A percentile compares a stretch with the other conserved stretches of the same genome.
These are phyloP conservation scores for Athene cunicularia DNA, from an alignment of 2,113 vertebrate genomes.

Conservation along the genomic window DNA sequence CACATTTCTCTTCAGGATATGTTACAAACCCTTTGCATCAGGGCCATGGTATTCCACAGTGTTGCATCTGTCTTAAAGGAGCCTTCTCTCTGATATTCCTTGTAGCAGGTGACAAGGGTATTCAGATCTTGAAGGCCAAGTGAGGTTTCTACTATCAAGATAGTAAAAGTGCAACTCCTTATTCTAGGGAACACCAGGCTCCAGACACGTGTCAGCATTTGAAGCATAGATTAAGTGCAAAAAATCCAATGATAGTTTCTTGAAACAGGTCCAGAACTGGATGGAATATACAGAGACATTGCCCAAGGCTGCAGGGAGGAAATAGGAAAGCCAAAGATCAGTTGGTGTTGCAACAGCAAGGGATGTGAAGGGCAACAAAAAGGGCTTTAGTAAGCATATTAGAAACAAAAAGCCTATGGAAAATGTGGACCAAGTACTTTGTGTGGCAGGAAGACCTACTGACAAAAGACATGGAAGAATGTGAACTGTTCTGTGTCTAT, in stretches of 20 bases:
- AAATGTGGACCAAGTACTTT: neutral
- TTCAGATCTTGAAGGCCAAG: neutral
- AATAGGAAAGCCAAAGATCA: neutral
- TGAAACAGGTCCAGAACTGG: neutral
- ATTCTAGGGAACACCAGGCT: neutral
- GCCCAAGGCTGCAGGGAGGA: neutral
- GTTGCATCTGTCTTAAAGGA: neutral
- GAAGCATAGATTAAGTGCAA: neutral
- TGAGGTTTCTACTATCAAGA: neutral
- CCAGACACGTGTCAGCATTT: neutral
- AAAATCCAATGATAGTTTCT: neutral
- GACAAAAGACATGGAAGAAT: neutral
- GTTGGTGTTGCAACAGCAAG: neutral
- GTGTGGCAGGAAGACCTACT: neutral
- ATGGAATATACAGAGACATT: neutral
- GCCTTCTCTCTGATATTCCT: neutral
- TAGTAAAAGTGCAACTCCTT: neutral
- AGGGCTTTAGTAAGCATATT: neutral
- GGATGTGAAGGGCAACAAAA: neutral
- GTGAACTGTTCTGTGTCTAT: neutral
- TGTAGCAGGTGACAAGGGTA: conserved; percentile 27
- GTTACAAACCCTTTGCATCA: neutral
- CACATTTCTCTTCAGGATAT: neutral
- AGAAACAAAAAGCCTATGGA: neutral
- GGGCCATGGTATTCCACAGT: neutral